These are phyloP conservation scores for Pogonognathellus flavescens DNA, from an alignment of 1,140 invertebrate genomes.

Conservation along the genomic window DNA sequence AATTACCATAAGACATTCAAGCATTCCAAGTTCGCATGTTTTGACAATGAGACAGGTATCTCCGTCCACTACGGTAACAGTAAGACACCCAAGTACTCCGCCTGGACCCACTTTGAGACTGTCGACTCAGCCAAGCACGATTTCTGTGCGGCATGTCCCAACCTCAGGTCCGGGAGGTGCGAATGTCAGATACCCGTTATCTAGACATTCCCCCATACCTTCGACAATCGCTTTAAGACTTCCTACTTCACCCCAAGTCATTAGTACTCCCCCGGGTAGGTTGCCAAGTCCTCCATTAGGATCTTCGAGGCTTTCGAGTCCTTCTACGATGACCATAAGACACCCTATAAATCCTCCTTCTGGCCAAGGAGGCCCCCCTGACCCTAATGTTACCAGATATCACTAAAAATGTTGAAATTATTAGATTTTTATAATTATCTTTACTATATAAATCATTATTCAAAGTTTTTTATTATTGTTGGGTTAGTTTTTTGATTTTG, in stretches of 20 bases:
- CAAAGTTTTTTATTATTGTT: slow-evolving; percentile 29
- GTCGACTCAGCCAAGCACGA: slow-evolving; percentile 2
- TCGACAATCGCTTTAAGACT: slow-evolving; percentile 33
- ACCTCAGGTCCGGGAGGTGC: neutral
- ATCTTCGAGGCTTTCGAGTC: neutral
- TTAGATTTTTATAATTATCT: neutral
- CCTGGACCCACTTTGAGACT: slow-evolving; percentile 18
- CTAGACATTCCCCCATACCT: slow-evolving; percentile 10
- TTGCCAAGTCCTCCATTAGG: slow-evolving; percentile 8
- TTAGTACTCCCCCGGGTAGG: neutral
- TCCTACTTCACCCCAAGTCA: neutral
- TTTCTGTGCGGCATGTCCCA: slow-evolving; percentile 9
- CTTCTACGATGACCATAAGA: neutral
- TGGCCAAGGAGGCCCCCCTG: slow-evolving; percentile 4
- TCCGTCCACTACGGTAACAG: slow-evolving; percentile 7
- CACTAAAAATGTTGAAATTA: neutral
- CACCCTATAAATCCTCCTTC: slow-evolving; percentile 24
- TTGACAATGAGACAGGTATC: slow-evolving; percentile 10
- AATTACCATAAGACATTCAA: slow-evolving; percentile 24
- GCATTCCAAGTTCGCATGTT: slow-evolving; percentile 33
- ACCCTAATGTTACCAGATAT: slow-evolving; percentile 45
- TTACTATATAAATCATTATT: neutral
- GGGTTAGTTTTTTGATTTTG: slow-evolving; percentile 6
- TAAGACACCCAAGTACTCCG: slow-evolving; percentile 1
- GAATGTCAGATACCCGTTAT: neutral